These are phyloP conservation scores for Coelopa frigida DNA, from an alignment of 1,140 invertebrate species.

Conservation along the genomic window DNA sequence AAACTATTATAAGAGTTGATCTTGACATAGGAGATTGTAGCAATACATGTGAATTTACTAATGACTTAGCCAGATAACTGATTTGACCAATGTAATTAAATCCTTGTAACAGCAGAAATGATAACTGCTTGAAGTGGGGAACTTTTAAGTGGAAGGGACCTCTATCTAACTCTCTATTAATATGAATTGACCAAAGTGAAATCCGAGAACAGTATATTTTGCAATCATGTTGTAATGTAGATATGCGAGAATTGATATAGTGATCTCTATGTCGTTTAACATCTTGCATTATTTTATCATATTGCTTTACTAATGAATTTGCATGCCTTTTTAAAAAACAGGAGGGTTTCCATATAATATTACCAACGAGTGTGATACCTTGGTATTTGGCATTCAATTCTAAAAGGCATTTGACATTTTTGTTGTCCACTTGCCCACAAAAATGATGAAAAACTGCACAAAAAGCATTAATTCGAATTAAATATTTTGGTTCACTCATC, in stretches of 20 bases:
- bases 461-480: conserved; percentile 65
- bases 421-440: conserved; percentile 73
- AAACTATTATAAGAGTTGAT: conserved; percentile 65
- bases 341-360: conserved; percentile 73
- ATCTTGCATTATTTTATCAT: conserved; percentile 54
- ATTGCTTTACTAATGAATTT: conserved; percentile 50
- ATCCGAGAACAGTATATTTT: conserved; percentile 48
- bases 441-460: conserved; percentile 65
- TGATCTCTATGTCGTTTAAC: conserved; percentile 50
- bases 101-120: conserved; percentile 57
- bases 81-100: conserved; percentile 56
- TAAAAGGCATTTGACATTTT: conserved; percentile 34
- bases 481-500: conserved; percentile 52
- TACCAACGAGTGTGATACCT: conserved; percentile 65
- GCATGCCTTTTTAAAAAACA: conserved; percentile 62
- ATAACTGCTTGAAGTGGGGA: conserved; percentile 57
- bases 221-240: conserved; percentile 54
- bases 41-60: conserved; percentile 76
- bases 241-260: conserved; percentile 53
- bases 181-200: conserved; percentile 55
- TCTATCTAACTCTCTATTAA: conserved; percentile 50
- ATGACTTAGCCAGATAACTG: conserved; percentile 54
- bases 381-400: conserved; percentile 50
- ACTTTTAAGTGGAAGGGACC: conserved; percentile 50
- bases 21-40: conserved; percentile 72